Conservation (phyloP, 2,888 invertebrate species). For the Hypomecis atomaria region DNA sequence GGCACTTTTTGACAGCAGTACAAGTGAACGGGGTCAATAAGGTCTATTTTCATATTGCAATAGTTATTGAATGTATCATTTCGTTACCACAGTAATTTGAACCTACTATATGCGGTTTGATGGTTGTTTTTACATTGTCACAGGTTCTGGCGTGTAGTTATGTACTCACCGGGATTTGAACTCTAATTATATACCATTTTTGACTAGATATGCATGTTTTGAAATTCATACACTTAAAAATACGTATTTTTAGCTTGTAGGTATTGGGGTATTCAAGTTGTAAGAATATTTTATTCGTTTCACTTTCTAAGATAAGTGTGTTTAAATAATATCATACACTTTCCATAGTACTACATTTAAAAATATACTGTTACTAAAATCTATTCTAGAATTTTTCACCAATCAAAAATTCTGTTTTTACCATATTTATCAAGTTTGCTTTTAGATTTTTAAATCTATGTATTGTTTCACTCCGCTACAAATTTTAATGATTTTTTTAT, state of each 20-base stretch:
- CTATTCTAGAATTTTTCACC: too few species aligned
- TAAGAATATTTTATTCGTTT: too few species aligned
- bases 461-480: not conserved
- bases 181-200: not conserved
- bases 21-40: not conserved
- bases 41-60: not conserved
- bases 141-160: not conserved
- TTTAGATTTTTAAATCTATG: too few species aligned
- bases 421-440: too few species aligned
- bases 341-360: too few species aligned
- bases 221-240: not conserved
- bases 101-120: not conserved
- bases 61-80: not conserved
- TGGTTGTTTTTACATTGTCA: not conserved
- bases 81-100: not conserved
- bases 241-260: too few species aligned
- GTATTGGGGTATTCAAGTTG: too few species aligned
- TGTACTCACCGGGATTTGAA: not conserved
- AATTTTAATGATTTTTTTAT: not conserved
- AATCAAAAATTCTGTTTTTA: too few species aligned
- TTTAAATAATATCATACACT: too few species aligned
- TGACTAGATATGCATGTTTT: not conserved
- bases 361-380: too few species aligned
- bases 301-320: too few species aligned
- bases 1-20: not conserved